Percentiles rank a stretch among this genome's conserved stretches.
phyloP scores from a whole-genome alignment of 2,888 invertebrate species.

The Stictocephala bisonia region DNA sequence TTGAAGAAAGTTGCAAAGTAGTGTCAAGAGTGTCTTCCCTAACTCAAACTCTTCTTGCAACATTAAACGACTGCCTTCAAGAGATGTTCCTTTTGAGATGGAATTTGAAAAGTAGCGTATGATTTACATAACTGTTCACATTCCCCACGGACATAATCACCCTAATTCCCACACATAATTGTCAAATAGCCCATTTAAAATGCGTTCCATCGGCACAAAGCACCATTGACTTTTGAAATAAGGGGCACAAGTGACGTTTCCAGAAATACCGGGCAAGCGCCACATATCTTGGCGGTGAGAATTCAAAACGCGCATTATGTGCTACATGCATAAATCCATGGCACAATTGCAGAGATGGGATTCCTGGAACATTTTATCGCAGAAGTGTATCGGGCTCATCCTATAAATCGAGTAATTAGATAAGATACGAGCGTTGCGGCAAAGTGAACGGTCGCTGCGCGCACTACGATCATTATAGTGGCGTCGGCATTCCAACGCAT shows the following conservation, averaged over 20 bases:
- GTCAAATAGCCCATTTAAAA: too few species aligned
- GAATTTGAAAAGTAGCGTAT: too few species aligned
- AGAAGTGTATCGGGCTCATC: slow-evolving; percentile 1
- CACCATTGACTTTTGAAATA: slow-evolving; percentile 1
- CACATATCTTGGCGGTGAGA: slow-evolving; percentile 9
- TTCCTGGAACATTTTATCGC: slow-evolving; percentile 3
- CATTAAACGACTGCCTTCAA: too few species aligned
- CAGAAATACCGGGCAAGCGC: slow-evolving; percentile 14
- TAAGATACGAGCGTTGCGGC: slow-evolving; percentile 1
- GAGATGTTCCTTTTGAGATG: too few species aligned
- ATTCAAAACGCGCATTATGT: slow-evolving; percentile 9
- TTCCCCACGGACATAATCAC: too few species aligned
- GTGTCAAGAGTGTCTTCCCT: too few species aligned
- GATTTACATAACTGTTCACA: too few species aligned
- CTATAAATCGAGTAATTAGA: slow-evolving; percentile 35
- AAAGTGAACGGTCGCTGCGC: not conserved
- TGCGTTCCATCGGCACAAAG: not conserved
- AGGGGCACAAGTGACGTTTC: not conserved
- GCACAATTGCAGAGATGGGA: slow-evolving; percentile 24
- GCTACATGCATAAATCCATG: not conserved
- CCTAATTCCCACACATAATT: too few species aligned
- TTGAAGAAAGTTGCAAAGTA: too few species aligned
- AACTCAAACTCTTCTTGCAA: too few species aligned
- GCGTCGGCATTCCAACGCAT: not conserved
- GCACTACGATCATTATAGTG: slow-evolving; percentile 11